Percentiles rank a stretch among this genome's conserved stretches.
Evolutionary conservation across 1,140 invertebrate species (phyloP).

Genomic region (Drosophila triauraria): DNA sequence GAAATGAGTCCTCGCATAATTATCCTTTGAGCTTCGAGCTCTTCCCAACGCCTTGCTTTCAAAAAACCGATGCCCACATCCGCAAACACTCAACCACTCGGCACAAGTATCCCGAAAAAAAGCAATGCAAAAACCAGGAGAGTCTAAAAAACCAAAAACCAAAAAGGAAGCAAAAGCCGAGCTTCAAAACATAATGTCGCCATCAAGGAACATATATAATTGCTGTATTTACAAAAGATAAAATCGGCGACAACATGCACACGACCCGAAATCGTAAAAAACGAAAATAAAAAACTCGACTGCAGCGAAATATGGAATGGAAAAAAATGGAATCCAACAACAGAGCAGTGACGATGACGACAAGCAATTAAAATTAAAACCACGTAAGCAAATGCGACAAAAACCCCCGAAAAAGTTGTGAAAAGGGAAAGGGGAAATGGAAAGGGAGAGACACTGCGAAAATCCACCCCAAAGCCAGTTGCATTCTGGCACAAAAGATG

Average conservation of each 20-base stretch:
- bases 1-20: constrained; percentile 24
- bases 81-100: constrained; percentile 45
- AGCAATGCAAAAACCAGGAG: constrained; percentile 11
- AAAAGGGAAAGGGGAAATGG: constrained; percentile 21
- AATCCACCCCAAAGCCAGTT: constrained; percentile 75
- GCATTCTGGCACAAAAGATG: constrained; percentile 44
- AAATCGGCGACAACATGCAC: constrained; percentile 77
- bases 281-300: constrained; percentile 4
- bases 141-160: not conserved
- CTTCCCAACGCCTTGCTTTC: constrained; percentile 1
- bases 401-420: constrained; percentile 60
- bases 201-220: constrained; percentile 80
- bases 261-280: constrained; percentile 42
- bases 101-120: constrained; percentile 36
- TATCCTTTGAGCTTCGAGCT: constrained; percentile 48
- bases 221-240: constrained; percentile 84
- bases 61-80: constrained; percentile 43
- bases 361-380: constrained; percentile 83
- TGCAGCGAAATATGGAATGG: constrained; percentile 17
- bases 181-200: constrained; percentile 72
- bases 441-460: constrained; percentile 59
- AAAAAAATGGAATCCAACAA: constrained; percentile 16
- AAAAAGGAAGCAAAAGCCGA: constrained; percentile 2
- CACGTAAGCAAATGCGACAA: constrained; percentile 78
- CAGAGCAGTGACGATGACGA: constrained; percentile 51